Base-by-base conservation (phyloP, 2,888 invertebrate species). In the Calameuta pallipes region DNA sequence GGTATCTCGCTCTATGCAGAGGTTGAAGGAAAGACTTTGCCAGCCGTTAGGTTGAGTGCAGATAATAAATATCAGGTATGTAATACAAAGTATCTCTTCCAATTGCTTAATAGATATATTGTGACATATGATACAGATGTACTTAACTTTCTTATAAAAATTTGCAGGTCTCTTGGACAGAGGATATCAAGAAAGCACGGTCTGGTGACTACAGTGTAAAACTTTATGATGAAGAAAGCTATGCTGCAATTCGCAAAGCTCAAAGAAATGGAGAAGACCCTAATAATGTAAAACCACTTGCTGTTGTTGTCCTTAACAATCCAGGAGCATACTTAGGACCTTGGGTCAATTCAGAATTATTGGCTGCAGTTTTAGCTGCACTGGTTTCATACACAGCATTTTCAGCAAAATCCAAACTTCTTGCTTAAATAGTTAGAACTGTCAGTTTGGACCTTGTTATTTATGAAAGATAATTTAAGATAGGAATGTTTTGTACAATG, bases 141-240 rank as follows among this genome's bases (percentile, higher is more conserved):
- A 15, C n/a, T 73, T 77, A 31, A 35, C 68, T 78, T 71, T 15
- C 94, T 84, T 81, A 76, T 75, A 56, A 76, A 73, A 76, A 77
- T 85, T 87, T 79, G 0, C 90, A 98, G 96, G 96, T 99, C 35
- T 98, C 98, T 84, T 98, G 98, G 97, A 96, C 96, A 13, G 97
- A 98, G 89, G 98, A 98, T 82, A 94, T 96, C 36, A 95, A 96
- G 75, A 95, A 95, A 85, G 95, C 97, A 0, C 94, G 95, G 78
- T 95, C 97, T 74, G 98, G 98, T 37, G 95, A 95, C 75, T 96
- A 97, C 85, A 94, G 94, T 79, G 94, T 99, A 75, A 95, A 95
- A 81, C 93, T 99, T 33, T 96, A 96, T 87, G 98, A 98, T 86
- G 98, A 99, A 92, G 98, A 99, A 89, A 97, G 97, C 80, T 98